Evolutionary conservation across 2,797 vertebrate genomes (phyloP), one percentile per base, ranked within the genome.

Genomic region (Megalops cyprinoides): DNA sequence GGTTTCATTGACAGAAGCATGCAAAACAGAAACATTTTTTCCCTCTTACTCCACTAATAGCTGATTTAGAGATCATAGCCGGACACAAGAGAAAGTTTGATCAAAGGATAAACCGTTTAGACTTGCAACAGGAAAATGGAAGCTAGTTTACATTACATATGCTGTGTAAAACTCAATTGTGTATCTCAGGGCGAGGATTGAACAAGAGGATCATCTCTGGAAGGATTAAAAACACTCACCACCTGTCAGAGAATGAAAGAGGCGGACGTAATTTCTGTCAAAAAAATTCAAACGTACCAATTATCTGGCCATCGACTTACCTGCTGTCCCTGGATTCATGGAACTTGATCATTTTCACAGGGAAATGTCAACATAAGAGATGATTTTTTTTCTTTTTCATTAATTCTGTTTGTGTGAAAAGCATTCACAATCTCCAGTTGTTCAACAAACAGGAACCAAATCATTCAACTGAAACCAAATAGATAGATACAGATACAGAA

Each of bases 261-360:
- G 46, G 34, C 39, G 31, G 49, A 34, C 34, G 48, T 34, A 10
- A 34, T 76, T 62, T 46, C 15, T n/a, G 3, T 60, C 42, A 62
- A 42, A 77, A 23, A 77, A 77, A 56, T 58, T 51, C 75, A 77
- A 20, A 77, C 4, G 39, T 37, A 46, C 37, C 49, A 8, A 7
- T 60, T 62, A 31, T 37, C 34, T 14, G 25, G 76, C 39, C 37
- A 10, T 46, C 28, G 20, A 28, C 3, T 28, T 58, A 39, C 51
- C 18, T 20, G 18, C 23, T 15, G 23, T 7, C 18, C 65, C 65
- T 34, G 23, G 15, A 23, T 39, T 23, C 42, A 69, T 14, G 65
- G 15, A 18, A 53, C 51, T 53, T 2, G 51, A 53, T 15, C 10
- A 5, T 37, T 1, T 69, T 69, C 34, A 44, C 37, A 23, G n/a